Evolutionary conservation across 2,797 vertebrate species (phyloP), one percentile per base, ranked within the genome.

Genomic region (Petrocephalus schoutedeni): DNA sequence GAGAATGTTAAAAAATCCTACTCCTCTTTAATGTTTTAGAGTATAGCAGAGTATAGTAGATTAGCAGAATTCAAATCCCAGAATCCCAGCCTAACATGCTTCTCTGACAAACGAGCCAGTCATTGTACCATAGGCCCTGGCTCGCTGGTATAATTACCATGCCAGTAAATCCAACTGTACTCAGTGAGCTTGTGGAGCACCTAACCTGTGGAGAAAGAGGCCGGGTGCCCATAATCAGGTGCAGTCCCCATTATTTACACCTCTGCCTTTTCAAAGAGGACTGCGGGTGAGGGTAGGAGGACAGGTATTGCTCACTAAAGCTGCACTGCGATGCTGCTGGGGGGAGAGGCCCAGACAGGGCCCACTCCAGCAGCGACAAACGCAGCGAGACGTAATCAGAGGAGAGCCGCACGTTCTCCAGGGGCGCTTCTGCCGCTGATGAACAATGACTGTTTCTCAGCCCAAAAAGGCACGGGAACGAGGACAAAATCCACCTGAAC

Each of bases 401-500:
- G 71, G 36, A 45, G 16, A 77, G 71, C 6, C 32, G 71, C 32
- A 45, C 36, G 41, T 19, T 77, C 71, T 77, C 36, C 36, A 36
- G 86, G 61, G 51, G 59, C 7, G 16, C 32, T 41, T 49, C 61
- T 9, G 64, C 64, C 64, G 54, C 56, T 77, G 71, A 87, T 87
- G 71, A 74, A 87, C 61, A 32, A 4, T 6, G 64, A 49, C 61
- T 54, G 45, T 64, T 87, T n/a, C 61, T 71, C 86, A 51, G 5
- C 61, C 51, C 16, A 3, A 12, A 77, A 77, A 23, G 56, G n/a
- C 19, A 49, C 12, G 21, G 45, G 23, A 49, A 51, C 41, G 87
- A 61, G 87, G 87, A 83, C 41, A 53, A 57, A 14, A 59, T 10
- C 32, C 87, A 51, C 54, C 87, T 82, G 57, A 83, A n/a, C 71